A percentile compares a stretch with the other conserved stretches of the same genome.
Conservation (phyloP, 2,888 invertebrate genomes). For the Hirtodrosophila histrioides region DNA sequence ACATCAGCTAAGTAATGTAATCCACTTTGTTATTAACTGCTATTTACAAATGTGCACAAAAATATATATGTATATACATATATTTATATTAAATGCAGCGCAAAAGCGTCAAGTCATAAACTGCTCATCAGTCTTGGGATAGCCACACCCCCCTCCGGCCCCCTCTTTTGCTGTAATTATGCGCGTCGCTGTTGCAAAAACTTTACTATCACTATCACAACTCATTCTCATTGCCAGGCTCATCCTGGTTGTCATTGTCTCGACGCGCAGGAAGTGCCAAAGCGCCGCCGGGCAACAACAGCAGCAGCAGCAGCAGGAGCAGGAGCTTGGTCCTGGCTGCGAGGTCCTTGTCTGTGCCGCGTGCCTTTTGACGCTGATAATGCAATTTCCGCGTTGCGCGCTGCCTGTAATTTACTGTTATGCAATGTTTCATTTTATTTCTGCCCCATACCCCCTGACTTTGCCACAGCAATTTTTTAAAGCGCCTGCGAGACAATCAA, state of each 20-base stretch:
- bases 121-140: slow-evolving; percentile 81
- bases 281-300: slow-evolving; percentile 61
- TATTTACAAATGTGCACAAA: slow-evolving; percentile 64
- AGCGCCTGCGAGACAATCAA: slow-evolving; percentile 48
- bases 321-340: background rate
- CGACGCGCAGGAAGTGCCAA: slow-evolving; percentile 70
- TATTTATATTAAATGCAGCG: slow-evolving; percentile 64
- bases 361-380: slow-evolving; percentile 81
- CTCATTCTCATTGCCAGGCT: slow-evolving; percentile 50
- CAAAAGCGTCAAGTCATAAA: slow-evolving; percentile 82
- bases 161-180: slow-evolving; percentile 62
- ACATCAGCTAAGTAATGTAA: slow-evolving; percentile 23
- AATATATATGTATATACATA: background rate
- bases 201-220: slow-evolving; percentile 68
- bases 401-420: slow-evolving; percentile 72
- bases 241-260: slow-evolving; percentile 56
- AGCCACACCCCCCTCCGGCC: slow-evolving; percentile 1
- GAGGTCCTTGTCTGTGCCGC: slow-evolving; percentile 7
- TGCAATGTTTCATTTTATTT: slow-evolving; percentile 77
- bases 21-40: slow-evolving; percentile 66
- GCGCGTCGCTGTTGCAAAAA: slow-evolving; percentile 64
- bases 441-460: slow-evolving; percentile 35
- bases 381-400: slow-evolving; percentile 79
- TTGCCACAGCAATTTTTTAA: slow-evolving; percentile 28
- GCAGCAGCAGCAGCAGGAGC: slow-evolving; percentile 1